Percentiles rank a stretch among this genome's conserved stretches.
Conservation (phyloP, 2,888 invertebrate genomes). For the Oconnorella tubifera region DNA sequence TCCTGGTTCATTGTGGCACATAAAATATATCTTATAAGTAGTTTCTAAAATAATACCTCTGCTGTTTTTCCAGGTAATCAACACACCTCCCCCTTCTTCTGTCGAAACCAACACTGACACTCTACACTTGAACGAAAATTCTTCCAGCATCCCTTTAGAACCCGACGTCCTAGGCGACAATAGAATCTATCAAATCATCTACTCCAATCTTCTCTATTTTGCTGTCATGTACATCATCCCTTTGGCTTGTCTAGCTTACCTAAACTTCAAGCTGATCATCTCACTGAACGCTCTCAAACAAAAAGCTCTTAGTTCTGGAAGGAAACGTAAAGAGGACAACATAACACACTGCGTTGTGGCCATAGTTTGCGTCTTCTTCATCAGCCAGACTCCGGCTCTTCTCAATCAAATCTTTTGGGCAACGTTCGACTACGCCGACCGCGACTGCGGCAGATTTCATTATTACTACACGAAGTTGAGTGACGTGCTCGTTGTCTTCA, state of each 20-base stretch:
- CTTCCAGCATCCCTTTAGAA: too few species aligned
- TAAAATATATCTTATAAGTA: too few species aligned
- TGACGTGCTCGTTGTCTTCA: slow-evolving; percentile 33
- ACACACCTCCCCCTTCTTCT: too few species aligned
- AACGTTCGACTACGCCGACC: slow-evolving; percentile 3
- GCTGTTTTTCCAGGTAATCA: too few species aligned
- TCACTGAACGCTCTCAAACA: slow-evolving; percentile 22
- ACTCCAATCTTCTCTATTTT: slow-evolving; percentile 34
- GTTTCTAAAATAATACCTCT: too few species aligned
- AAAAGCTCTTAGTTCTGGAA: slow-evolving; percentile 18
- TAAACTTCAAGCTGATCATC: slow-evolving; percentile 28
- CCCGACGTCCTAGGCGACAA: slow-evolving; percentile 28
- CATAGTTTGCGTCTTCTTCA: slow-evolving; percentile 33
- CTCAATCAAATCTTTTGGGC: slow-evolving; percentile 37
- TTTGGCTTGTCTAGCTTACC: slow-evolving; percentile 25
- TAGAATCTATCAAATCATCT: slow-evolving; percentile 32
- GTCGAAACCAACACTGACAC: too few species aligned
- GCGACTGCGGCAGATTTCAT: slow-evolving; percentile 32
- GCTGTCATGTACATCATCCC: slow-evolving; percentile 36
- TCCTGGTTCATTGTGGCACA: too few species aligned
- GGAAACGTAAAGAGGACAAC: slow-evolving; percentile 23
- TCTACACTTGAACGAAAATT: too few species aligned
- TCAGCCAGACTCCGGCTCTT: slow-evolving; percentile 35
- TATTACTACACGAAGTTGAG: slow-evolving; percentile 36
- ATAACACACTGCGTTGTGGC: slow-evolving; percentile 31